Evolutionary conservation across 2,797 vertebrate genomes (phyloP).

Genomic region (Eurystomus glaucurus): DNA sequence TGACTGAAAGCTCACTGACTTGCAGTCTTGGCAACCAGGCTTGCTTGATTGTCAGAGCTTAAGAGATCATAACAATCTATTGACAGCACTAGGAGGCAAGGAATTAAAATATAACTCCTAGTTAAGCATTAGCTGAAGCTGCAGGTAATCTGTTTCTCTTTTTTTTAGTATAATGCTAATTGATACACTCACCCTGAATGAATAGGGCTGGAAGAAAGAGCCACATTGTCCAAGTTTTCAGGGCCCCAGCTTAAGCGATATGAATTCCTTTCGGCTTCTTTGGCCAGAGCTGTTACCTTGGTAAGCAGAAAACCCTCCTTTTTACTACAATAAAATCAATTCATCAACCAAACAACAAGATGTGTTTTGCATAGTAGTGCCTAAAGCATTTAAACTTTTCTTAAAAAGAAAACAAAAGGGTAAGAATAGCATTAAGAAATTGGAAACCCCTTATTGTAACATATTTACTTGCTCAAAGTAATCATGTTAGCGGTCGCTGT

Average conservation of each 20-base stretch:
- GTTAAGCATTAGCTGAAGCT: conserved; percentile 53
- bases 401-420: neutral
- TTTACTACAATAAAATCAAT: neutral
- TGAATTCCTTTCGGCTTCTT: conserved; percentile 91
- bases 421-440: neutral
- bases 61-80: neutral
- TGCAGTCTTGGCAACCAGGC: neutral
- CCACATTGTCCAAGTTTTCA: conserved; percentile 96
- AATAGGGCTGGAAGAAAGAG: conserved; percentile 94
- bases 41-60: neutral
- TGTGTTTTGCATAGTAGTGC: neutral
- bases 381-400: neutral
- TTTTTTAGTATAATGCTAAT: conserved; percentile 45
- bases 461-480: neutral
- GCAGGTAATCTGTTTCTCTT: conserved; percentile 5
- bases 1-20: neutral
- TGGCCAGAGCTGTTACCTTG: conserved; percentile 88
- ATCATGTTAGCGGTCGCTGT: neutral
- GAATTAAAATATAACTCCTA: conserved; percentile 28
- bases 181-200: conserved; percentile 93
- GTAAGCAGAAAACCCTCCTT: conserved; percentile 58
- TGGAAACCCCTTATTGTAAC: neutral
- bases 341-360: neutral
- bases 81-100: neutral
- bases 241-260: conserved; percentile 94